These are phyloP conservation scores for Siderastrea radians DNA, from an alignment of 92 coral and sea anemone genomes.

Conservation along the genomic window DNA sequence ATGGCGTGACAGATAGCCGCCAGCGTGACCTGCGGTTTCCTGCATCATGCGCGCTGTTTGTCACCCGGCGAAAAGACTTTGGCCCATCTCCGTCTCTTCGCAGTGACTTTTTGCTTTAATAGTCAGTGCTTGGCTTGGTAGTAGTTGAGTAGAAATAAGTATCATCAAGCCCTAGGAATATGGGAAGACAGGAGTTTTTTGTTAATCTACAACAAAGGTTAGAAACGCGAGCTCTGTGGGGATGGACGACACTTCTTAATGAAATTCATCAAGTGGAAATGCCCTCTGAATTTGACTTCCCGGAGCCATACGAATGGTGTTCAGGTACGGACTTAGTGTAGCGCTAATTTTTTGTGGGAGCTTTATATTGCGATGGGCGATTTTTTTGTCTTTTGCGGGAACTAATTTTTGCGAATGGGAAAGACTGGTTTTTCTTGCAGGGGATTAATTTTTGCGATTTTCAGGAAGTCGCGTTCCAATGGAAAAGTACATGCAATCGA, in stretches of 20 bases:
- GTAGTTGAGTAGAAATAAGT: slow-evolving; percentile 9
- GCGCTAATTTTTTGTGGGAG: too few relatives aligned
- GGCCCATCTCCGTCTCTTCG: not conserved
- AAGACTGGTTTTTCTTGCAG: too few relatives aligned
- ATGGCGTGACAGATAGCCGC: too few relatives aligned
- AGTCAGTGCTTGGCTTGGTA: not conserved
- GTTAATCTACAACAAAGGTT: slow-evolving; percentile 39
- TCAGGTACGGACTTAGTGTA: slow-evolving; percentile 9
- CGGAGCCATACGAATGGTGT: slow-evolving; percentile 53
- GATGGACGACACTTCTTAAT: slow-evolving; percentile 48
- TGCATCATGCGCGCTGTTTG: too few relatives aligned
- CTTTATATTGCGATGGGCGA: too few relatives aligned
- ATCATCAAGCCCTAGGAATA: slow-evolving; percentile 6
- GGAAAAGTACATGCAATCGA: too few relatives aligned
- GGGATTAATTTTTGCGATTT: too few relatives aligned
- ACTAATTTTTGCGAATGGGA: too few relatives aligned
- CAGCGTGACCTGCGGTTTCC: too few relatives aligned
- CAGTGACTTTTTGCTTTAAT: not conserved
- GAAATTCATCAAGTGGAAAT: slow-evolving; percentile 40
- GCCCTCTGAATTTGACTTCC: slow-evolving; percentile 48
- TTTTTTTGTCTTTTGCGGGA: too few relatives aligned
- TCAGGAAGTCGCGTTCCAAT: too few relatives aligned
- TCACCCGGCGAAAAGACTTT: not conserved
- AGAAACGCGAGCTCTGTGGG: slow-evolving; percentile 51
- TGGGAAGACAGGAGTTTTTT: slow-evolving; percentile 31